Evolutionary conservation across 2,888 invertebrate genomes (phyloP).

Genomic region (Steromphala cineraria): DNA sequence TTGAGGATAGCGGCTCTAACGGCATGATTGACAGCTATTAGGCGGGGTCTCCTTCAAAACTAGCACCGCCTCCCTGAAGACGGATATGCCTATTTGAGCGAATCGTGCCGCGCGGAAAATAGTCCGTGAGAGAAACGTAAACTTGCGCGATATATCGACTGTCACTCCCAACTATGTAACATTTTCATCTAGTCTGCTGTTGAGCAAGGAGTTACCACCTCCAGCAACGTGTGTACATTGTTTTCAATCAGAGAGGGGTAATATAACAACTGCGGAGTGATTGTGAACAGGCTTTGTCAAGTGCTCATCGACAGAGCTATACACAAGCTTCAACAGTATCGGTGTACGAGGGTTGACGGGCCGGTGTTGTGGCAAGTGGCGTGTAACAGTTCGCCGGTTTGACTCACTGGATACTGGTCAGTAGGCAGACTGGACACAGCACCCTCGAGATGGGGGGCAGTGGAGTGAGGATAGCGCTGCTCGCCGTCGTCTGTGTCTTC

Average conservation of each 20-base stretch:
- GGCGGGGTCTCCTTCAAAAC: constrained; percentile 4
- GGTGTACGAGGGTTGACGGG: not conserved
- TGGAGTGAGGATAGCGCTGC: not conserved
- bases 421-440: not conserved
- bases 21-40: constrained; percentile 26
- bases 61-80: not conserved
- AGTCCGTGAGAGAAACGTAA: not conserved
- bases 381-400: not conserved
- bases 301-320: constrained; percentile 3
- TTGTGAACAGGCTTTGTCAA: not conserved
- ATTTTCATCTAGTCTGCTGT: not conserved
- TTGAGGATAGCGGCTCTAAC: not conserved
- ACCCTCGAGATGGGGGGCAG: not conserved
- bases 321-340: constrained; percentile 15
- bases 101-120: constrained; percentile 3
- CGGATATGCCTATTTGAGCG: not conserved
- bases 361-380: not conserved
- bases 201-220: not conserved
- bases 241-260: not conserved
- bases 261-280: constrained; percentile 21
- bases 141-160: not conserved
- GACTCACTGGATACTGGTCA: not conserved
- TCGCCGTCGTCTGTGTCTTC: not conserved
- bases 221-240: not conserved
- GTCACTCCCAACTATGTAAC: not conserved